Conservation (phyloP, 2,797 vertebrate genomes). For the Diplodus sargus region DNA sequence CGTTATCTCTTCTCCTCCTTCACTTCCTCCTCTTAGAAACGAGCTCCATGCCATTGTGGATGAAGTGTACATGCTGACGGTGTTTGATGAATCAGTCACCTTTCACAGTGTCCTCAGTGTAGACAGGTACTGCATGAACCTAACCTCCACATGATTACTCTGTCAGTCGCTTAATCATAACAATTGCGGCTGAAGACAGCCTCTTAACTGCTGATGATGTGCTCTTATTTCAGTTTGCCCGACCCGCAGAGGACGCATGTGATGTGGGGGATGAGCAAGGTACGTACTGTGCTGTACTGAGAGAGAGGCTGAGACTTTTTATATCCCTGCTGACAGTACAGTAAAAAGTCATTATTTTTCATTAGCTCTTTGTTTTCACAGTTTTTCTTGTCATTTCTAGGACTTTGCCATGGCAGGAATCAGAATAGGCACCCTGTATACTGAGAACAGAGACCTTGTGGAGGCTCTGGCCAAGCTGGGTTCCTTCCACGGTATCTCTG, state of each 20-base stretch:
- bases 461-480: constrained; percentile 91
- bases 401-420: constrained; percentile 94
- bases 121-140: constrained; percentile 85
- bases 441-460: constrained; percentile 90
- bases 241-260: constrained; percentile 97
- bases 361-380: constrained; percentile 14
- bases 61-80: constrained; percentile 97
- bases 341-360: constrained; percentile 24
- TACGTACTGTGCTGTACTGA: constrained; percentile 71
- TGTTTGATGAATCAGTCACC: constrained; percentile 88
- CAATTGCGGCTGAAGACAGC: constrained; percentile 40
- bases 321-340: constrained; percentile 17
- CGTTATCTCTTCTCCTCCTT: background rate
- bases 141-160: constrained; percentile 42
- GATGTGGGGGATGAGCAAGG: constrained; percentile 96
- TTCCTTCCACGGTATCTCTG: constrained; percentile 90
- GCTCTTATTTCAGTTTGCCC: constrained; percentile 89
- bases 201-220: constrained; percentile 55
- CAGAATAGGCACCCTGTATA: constrained; percentile 91
- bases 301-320: constrained; percentile 27
- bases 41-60: constrained; percentile 93
- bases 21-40: constrained; percentile 83
- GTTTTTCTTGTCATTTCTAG: constrained; percentile 73
- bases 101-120: constrained; percentile 93
- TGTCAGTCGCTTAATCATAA: constrained; percentile 52